A percentile compares a stretch with the other conserved stretches of the same genome.
phyloP scores from a whole-genome alignment of 35 echinoderm and acorn worm genomes.

The Apostichopus californicus region DNA sequence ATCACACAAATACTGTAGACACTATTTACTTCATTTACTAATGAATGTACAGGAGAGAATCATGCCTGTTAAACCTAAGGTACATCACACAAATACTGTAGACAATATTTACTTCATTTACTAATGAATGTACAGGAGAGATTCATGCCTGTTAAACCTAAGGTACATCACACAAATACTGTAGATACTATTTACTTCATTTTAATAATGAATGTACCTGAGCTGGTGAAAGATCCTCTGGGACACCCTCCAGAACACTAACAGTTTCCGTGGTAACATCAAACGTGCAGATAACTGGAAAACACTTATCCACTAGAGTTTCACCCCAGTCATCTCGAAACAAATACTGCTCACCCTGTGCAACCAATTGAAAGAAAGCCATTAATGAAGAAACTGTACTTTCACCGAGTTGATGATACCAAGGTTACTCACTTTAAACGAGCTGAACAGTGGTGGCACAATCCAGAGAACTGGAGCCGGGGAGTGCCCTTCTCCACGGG shows the following conservation, averaged over 20 bases:
- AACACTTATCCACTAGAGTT: constrained; percentile 64
- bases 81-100: not conserved
- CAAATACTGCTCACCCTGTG: constrained; percentile 80
- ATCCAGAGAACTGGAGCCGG: too few species aligned
- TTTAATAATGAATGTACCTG: constrained; percentile 28
- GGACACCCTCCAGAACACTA: constrained; percentile 59
- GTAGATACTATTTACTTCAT: not conserved
- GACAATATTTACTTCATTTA: not conserved
- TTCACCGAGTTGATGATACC: too few species aligned
- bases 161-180: not conserved
- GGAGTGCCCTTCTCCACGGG: too few species aligned
- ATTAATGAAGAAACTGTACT: too few species aligned
- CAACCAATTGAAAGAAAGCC: too few species aligned
- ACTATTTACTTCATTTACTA: not conserved
- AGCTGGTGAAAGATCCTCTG: constrained; percentile 73
- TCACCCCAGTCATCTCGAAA: constrained; percentile 91
- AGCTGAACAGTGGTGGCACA: too few species aligned
- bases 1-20: not conserved
- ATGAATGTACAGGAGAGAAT: not conserved
- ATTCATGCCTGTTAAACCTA: too few species aligned
- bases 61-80: too few species aligned
- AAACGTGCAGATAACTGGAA: constrained; percentile 72
- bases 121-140: too few species aligned
- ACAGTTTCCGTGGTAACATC: constrained; percentile 72
- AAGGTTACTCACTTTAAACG: too few species aligned